Base-by-base conservation (phyloP, 2,113 vertebrate genomes). In the Oncorhynchus masou region DNA sequence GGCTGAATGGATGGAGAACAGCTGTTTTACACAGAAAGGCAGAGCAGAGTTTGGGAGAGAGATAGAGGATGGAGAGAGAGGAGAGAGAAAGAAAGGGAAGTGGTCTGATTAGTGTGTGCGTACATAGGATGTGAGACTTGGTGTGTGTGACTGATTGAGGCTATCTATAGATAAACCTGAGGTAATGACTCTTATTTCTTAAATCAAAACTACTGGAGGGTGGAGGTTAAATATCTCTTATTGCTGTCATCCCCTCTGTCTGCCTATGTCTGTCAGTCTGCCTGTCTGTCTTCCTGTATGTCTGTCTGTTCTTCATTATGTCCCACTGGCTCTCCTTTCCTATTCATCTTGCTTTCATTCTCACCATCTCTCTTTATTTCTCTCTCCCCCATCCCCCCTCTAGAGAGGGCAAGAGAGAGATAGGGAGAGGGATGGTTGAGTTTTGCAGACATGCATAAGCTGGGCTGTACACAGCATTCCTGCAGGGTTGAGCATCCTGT, bases 401-500 rank as follows among this genome's bases (percentile, higher is more conserved):
- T 39, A 76, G 34, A 34, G 79, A 73, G 73, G 16, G 71, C 22
- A 49, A 11, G 31, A 57, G 71, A n/a, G 57, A 20, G 62, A 76
- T 74, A 51, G 12, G 27, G 39, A 45, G 39, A 3, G 39, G 9
- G 39, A 45, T 82, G 79, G 86, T 87, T 90, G 88, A 83, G 71
- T 86, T 87, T 85, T 82, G 66, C 83, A 87, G 90, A 84, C 86
- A n/a, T n/a, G n/a, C n/a, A n/a, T n/a, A n/a, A 81, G 82, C 82
- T 81, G 83, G 78, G 82, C 86, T 87, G 81, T 77, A 85, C 76
- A n/a, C n/a, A n/a, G 80, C 89, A 94, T 94, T 93, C 93, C 90
- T 92, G 83, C 84, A 83, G 88, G 89, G 90, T 87, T 87, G 87
- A 88, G 91, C 91, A 93, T 94, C 92, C 91, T 93, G 92, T 92